A percentile compares a stretch with the other conserved stretches of the same genome.
Conservation (phyloP, 2,113 vertebrate genomes). For the Saccopteryx leptura region DNA sequence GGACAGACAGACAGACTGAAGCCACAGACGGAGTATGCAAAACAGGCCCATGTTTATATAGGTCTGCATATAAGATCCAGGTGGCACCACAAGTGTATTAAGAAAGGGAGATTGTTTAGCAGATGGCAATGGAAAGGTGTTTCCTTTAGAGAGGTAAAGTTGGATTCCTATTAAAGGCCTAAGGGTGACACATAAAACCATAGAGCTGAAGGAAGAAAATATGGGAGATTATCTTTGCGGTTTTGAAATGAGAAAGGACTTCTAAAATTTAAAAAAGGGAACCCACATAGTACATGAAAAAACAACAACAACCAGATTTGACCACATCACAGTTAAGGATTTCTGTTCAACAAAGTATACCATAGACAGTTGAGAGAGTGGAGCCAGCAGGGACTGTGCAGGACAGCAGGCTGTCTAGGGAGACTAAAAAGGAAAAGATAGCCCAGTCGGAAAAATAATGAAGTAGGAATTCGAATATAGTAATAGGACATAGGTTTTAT, state of each 20-base stretch:
- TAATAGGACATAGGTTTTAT: background rate
- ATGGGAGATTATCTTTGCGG: background rate
- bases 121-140: background rate
- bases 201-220: background rate
- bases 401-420: background rate
- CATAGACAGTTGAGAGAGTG: background rate
- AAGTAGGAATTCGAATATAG: background rate
- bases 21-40: rapidly evolving
- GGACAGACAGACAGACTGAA: background rate
- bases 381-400: background rate
- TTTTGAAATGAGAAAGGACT: background rate
- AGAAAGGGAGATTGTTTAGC: background rate
- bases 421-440: background rate
- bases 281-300: background rate
- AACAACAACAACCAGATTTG: background rate
- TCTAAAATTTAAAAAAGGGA: constrained; percentile 26
- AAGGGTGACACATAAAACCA: background rate
- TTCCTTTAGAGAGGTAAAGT: background rate
- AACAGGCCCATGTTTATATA: background rate
- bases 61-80: background rate
- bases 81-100: background rate
- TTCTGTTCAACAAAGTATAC: background rate
- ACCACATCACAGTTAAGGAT: background rate
- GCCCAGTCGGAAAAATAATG: background rate
- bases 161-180: background rate